Percentiles rank a stretch among this genome's conserved stretches.
Conservation (phyloP, 2,888 invertebrate species). For the Itoplectis maculator region DNA sequence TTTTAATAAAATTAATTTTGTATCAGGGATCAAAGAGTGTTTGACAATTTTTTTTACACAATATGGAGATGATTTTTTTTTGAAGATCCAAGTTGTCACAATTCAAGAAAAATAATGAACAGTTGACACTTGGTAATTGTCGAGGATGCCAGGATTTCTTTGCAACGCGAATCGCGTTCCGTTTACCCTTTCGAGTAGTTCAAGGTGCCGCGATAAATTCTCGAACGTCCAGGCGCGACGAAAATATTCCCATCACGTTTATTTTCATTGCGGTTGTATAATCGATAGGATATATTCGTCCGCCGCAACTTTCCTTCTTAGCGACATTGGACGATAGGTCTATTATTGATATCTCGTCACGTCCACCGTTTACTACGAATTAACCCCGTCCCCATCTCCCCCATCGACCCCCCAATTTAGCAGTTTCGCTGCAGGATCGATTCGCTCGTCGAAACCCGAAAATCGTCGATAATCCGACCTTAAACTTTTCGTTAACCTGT, state of each 20-base stretch:
- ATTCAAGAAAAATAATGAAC: too few relatives aligned
- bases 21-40: too few relatives aligned
- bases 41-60: too few relatives aligned
- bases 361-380: conserved; percentile 51
- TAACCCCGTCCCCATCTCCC: conserved; percentile 38
- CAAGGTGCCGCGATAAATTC: conserved; percentile 43
- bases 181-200: conserved; percentile 28
- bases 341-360: conserved; percentile 54
- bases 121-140: too few relatives aligned
- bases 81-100: too few relatives aligned
- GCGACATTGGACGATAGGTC: conserved; percentile 26
- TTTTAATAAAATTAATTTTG: too few relatives aligned
- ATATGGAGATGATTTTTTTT: too few relatives aligned
- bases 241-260: conserved; percentile 46
- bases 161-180: neutral
- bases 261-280: conserved; percentile 54
- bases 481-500: conserved; percentile 36
- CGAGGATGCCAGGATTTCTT: too few relatives aligned
- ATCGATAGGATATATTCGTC: conserved; percentile 62
- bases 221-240: neutral
- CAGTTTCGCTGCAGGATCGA: conserved; percentile 31
- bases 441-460: conserved; percentile 45
- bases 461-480: conserved; percentile 56
- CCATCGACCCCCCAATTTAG: too few relatives aligned
- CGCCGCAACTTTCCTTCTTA: conserved; percentile 53